Evolutionary conservation across 2,113 vertebrate genomes (phyloP), one percentile per base, ranked within the genome.

Genomic region (Theristicus caerulescens): DNA sequence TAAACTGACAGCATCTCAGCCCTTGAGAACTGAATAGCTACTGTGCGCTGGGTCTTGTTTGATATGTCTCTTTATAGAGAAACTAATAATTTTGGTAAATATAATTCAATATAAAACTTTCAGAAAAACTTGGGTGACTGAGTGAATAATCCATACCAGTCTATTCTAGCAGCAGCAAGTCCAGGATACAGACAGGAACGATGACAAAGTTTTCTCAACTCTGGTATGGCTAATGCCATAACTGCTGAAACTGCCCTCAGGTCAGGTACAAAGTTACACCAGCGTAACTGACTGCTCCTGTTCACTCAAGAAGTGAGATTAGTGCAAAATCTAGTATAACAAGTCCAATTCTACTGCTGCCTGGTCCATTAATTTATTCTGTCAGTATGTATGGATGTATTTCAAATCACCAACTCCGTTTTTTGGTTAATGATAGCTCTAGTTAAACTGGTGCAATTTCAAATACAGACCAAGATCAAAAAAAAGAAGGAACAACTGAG

Each of bases 261-360:
- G 82, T 64, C 70, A 85, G 22, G 38, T 47, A 67, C 13, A 9
- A 47, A 86, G 25, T 47, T 44, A 58, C 49, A 77, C 26, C 57
- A 64, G 38, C 1, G 1, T 20, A 78, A 77, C 55, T 29, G 83
- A 62, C 31, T 0, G 0, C 29, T 64, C 57, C 55, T 64, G 57
- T 14, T 78, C 47, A 36, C 52, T 91, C n/a, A 27, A 57, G 21
- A 74, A 72, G 31, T 0, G 0, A 69, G 8, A 52, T 65, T 16
- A 79, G 36, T 46, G 69, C 44, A 79, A 87, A 93, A 58, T 14
- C 31, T 36, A 74, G 9, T 13, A 19, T 11, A 80, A 69, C 6
- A 54, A 3, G 8, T 21, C 16, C 40, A 91, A 7, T 49, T 82
- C 44, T 40, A 58, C 57, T 38, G n/a, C 66, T 90, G 66, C 34